Evolutionary conservation across 2,888 invertebrate species (phyloP).

Genomic region (Poecilus cupreus): DNA sequence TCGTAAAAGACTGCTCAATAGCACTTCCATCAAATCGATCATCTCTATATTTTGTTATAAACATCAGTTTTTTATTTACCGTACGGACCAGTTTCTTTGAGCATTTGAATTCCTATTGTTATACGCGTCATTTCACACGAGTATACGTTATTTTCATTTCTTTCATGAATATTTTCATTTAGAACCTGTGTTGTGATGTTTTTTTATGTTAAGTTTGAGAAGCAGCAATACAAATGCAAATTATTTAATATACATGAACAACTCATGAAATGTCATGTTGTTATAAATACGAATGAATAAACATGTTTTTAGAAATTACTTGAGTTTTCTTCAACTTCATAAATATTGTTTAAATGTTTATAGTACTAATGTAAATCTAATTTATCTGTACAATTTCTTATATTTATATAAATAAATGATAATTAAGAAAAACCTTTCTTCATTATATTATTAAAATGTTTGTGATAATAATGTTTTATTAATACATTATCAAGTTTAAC

Average conservation of each 20-base stretch:
- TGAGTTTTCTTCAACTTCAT: conserved; percentile 11
- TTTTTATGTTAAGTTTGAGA: conserved; percentile 54
- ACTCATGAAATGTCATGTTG: conserved; percentile 49
- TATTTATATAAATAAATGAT: conserved; percentile 42
- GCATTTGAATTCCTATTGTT: not conserved
- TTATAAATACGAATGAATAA: conserved; percentile 48
- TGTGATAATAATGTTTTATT: not conserved
- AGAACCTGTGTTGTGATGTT: conserved; percentile 50
- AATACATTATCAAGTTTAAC: not conserved
- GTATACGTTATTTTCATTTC: conserved; percentile 24
- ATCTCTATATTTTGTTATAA: conserved; percentile 13
- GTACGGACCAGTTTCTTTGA: conserved; percentile 7
- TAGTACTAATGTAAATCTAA: conserved; percentile 28
- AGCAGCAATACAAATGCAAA: conserved; percentile 35
- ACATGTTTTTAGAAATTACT: conserved; percentile 47
- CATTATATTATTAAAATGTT: not conserved
- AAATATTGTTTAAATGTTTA: conserved; percentile 2
- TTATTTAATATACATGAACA: conserved; percentile 45
- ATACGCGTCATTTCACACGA: conserved; percentile 21
- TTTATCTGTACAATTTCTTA: conserved; percentile 38
- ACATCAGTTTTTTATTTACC: not conserved
- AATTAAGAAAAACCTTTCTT: not conserved
- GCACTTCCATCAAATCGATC: conserved; percentile 52
- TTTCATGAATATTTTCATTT: conserved; percentile 10
- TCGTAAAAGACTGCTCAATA: conserved; percentile 53